Base-by-base conservation (phyloP, 2,888 invertebrate species). In the Hipparchia sbordonii region DNA sequence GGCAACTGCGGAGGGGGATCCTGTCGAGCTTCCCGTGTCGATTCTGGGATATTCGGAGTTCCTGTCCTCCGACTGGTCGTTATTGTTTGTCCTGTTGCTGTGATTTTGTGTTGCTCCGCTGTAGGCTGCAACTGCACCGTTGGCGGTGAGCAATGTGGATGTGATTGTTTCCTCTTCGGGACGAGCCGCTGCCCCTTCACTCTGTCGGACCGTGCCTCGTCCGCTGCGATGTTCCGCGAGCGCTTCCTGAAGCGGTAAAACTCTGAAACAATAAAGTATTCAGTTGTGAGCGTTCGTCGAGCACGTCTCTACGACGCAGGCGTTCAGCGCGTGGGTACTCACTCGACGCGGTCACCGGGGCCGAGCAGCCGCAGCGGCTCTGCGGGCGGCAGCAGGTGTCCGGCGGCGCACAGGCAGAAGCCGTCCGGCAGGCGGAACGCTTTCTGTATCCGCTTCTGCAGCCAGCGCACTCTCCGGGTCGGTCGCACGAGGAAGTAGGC, bases 321-420 rank as follows among this genome's bases (percentile, higher is more conserved):
- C 6, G 46, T 46, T 46, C 46, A 6, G 46, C 6, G 6, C 6
- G 46, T 6, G 52, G 12, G n/a, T 13, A 84, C 89, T 82, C 33
- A 89, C 88, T 85, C 79, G 60, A 91, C 78, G 1, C 76, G 75
- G 75, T 90, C 90, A 68, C 82, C 86, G 56, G 82, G 84, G 8
- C 73, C 79, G 73, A 91, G 84, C 76, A 89, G 70, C 51, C 86
- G 80, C 33, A 91, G 85, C 67, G 87, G 85, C 82, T 92, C 91
- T 69, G 75, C 82, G 56, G 84, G 83, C 72, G 88, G 91, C 83
- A 92, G 84, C 81, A 89, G 79, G 77, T 86, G 85, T 0, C 88
- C 89, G 71, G 79, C 80, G 56, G 79, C 72, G 57, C 81, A 78
- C 13, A 85, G 79, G 62, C 74, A 73, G 60, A 81, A 78, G 57